phyloP scores from a whole-genome alignment of 1,140 invertebrate species.

The Drosophila orosa region DNA sequence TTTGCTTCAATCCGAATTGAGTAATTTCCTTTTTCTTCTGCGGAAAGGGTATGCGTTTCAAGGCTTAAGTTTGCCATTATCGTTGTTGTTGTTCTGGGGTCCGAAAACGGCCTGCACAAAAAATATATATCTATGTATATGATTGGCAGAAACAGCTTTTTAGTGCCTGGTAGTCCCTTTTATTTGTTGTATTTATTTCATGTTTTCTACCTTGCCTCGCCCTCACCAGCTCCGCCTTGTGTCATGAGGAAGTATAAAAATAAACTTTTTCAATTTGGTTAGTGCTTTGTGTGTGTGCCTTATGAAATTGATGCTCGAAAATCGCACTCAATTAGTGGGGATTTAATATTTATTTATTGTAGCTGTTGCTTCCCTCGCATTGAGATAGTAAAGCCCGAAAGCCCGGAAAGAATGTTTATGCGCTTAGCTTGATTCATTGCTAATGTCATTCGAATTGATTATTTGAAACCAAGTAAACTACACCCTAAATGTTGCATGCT shows the following conservation, averaged over 20 bases:
- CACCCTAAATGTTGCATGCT: not conserved
- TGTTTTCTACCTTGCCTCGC: constrained; percentile 46
- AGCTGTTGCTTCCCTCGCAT: constrained; percentile 39
- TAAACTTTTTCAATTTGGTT: constrained; percentile 70
- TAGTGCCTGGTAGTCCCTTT: constrained; percentile 64
- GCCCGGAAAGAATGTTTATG: constrained; percentile 55
- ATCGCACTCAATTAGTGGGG: constrained; percentile 80
- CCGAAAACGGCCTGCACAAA: constrained; percentile 47
- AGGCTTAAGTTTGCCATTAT: constrained; percentile 51
- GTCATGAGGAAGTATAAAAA: constrained; percentile 41
- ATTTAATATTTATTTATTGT: constrained; percentile 80
- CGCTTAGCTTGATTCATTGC: constrained; percentile 68
- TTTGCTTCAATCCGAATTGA: constrained; percentile 1
- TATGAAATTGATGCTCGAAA: constrained; percentile 81
- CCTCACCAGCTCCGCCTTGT: constrained; percentile 7
- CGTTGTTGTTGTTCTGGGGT: constrained; percentile 38
- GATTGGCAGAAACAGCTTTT: constrained; percentile 80
- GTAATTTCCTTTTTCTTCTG: not conserved
- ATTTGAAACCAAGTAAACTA: not conserved
- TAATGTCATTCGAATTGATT: constrained; percentile 45
- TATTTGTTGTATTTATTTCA: constrained; percentile 68
- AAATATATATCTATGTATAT: constrained; percentile 55
- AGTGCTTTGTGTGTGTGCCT: constrained; percentile 60
- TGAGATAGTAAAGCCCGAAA: constrained; percentile 27
- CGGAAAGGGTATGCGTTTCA: constrained; percentile 16